Evolutionary conservation across 2,113 vertebrate genomes (phyloP), one percentile per base, ranked within the genome.

Genomic region (Lagenorhynchus albirostris): DNA sequence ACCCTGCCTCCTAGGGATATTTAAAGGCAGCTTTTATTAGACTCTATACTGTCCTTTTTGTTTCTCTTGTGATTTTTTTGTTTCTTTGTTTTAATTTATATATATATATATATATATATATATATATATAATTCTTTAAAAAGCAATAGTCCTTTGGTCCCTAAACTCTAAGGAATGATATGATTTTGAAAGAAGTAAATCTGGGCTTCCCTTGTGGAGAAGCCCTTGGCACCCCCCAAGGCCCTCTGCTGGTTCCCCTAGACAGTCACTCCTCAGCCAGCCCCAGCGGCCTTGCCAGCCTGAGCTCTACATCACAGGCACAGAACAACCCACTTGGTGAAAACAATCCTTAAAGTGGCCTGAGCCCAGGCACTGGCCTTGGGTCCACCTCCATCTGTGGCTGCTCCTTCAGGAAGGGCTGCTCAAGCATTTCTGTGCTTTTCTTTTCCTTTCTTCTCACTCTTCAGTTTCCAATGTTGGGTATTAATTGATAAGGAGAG

Each of bases 161-260:
- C 98, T 99, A 99, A 99, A 99, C 98, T 98, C 99, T 99, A 99
- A 99, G 98, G 98, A 99, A 99, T 99, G 98, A 99, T 99, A 99
- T 98, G 98, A 98, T 98, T 99, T 98, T 98, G 98, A 99, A 98
- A 98, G 98, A 98, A 99, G 98, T 98, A 98, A 97, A 97, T 98
- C 97, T 97, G 98, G 98, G 97, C 98, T 98, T 98, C 98, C 98
- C 89, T 96, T 97, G 95, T 77, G 71, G 98, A 98, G 92, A 97
- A 98, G 97, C 97, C 98, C 97, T 97, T 97, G 98, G 98, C 95
- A 98, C 90, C 81, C 81, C 0, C 55, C 95, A 95, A 97, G 97
- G 95, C 87, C 58, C 97, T 36, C 8, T 95, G 96, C 98, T 89
- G 97, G 98, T 98, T 96, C 96, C 96, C 89, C 89, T 76, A 47